These are phyloP conservation scores for Xenops minutus DNA, from an alignment of 2,797 vertebrate species.

Conservation along the genomic window DNA sequence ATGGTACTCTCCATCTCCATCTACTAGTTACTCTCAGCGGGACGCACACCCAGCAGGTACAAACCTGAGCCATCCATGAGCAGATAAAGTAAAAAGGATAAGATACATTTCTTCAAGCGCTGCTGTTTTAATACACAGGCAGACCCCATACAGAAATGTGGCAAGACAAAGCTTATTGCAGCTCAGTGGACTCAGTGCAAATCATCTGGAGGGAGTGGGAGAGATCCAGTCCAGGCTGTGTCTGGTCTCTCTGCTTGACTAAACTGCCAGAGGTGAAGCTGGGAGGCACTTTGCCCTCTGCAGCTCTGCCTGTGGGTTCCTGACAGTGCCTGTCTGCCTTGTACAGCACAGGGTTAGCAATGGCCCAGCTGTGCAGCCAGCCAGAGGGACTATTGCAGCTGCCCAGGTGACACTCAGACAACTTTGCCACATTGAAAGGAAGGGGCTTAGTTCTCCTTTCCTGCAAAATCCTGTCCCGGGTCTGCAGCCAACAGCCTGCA, in stretches of 20 bases:
- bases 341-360: not conserved
- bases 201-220: not conserved
- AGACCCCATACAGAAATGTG: accelerated
- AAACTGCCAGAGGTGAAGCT: not conserved
- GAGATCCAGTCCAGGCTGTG: not conserved
- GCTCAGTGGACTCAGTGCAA: not conserved
- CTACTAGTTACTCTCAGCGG: not conserved
- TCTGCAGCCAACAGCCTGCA: not conserved
- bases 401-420: not conserved
- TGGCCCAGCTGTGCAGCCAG: not conserved
- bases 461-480: not conserved
- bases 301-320: not conserved
- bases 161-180: not conserved
- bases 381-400: not conserved
- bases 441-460: not conserved
- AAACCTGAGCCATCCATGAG: not conserved
- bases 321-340: not conserved
- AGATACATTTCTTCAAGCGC: not conserved
- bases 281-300: not conserved
- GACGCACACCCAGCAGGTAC: not conserved
- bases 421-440: not conserved
- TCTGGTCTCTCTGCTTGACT: not conserved
- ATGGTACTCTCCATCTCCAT: not conserved
- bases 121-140: not conserved
- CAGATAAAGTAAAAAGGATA: not conserved